Conservation (phyloP, 2,797 vertebrate genomes). For the Natrix natrix region DNA sequence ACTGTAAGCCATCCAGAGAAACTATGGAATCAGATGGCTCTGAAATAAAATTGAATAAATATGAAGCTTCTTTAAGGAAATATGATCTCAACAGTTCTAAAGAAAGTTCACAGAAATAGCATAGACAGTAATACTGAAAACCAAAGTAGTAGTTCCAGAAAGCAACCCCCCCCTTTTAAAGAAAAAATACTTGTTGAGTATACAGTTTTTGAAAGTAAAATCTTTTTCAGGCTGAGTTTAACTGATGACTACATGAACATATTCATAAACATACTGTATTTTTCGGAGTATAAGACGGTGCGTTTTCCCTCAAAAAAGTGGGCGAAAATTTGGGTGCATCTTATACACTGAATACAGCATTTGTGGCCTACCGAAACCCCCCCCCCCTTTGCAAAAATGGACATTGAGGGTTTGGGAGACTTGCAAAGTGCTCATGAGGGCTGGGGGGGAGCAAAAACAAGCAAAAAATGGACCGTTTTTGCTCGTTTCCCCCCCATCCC, state of each 20-base stretch:
- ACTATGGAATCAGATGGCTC: background rate
- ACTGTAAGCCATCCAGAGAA: background rate
- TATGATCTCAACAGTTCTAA: background rate
- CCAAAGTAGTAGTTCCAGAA: background rate
- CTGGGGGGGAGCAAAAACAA: too few species aligned
- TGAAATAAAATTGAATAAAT: background rate
- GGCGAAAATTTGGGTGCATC: too few species aligned
- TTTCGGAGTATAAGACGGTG: too few species aligned
- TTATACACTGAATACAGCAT: too few species aligned
- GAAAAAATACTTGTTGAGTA: background rate
- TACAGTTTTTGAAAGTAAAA: background rate
- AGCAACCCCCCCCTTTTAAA: background rate
- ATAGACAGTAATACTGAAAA: background rate
- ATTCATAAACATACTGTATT: background rate
- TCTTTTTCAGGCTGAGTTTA: background rate
- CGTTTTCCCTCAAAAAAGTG: too few species aligned
- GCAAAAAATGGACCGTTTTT: too few species aligned
- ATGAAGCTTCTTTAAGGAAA: background rate
- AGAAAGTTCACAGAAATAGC: background rate
- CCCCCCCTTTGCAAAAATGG: too few species aligned
- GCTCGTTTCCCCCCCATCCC: too few species aligned
- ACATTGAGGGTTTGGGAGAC: too few species aligned
- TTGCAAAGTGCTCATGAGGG: too few species aligned
- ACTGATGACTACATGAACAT: background rate
- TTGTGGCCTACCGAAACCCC: too few species aligned